A percentile compares a stretch with the other conserved stretches of the same genome.
Conservation (phyloP, 2,113 vertebrate species). For the Zosterops borbonicus region DNA sequence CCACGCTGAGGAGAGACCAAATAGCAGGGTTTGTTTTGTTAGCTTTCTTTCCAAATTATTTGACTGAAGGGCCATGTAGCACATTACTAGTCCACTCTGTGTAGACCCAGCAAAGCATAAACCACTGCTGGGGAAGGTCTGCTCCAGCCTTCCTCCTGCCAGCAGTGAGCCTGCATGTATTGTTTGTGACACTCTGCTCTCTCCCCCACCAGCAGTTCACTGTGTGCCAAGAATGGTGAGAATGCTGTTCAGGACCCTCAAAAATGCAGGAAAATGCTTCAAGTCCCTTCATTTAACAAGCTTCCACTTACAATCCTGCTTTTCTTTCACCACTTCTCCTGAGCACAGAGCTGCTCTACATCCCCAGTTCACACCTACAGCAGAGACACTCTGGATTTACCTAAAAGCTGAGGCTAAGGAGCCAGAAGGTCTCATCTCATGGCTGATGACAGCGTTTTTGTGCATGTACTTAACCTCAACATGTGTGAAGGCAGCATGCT, state of each 20-base stretch:
- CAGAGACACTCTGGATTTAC: neutral
- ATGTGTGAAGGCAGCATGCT: neutral
- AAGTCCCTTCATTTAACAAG: neutral
- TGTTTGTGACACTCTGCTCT: neutral
- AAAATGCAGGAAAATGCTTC: neutral
- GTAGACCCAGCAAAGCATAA: neutral
- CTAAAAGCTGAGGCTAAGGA: neutral
- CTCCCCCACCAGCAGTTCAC: neutral
- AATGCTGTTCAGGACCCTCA: neutral
- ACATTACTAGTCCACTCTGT: neutral
- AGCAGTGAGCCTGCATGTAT: neutral
- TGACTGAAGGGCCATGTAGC: neutral
- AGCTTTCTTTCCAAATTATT: neutral
- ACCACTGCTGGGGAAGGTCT: neutral
- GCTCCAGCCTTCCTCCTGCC: neutral
- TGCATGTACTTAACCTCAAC: neutral
- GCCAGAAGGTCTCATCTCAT: neutral
- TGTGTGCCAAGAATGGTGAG: neutral
- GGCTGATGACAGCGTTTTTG: neutral
- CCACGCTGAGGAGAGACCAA: constrained; percentile 1
- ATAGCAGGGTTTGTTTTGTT: constrained; percentile 22
- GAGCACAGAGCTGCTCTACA: fast-evolving
- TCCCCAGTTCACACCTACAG: neutral
- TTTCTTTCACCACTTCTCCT: neutral
- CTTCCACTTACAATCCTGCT: neutral